Conservation (phyloP, 2,113 vertebrate species). For the Suncus etruscus region DNA sequence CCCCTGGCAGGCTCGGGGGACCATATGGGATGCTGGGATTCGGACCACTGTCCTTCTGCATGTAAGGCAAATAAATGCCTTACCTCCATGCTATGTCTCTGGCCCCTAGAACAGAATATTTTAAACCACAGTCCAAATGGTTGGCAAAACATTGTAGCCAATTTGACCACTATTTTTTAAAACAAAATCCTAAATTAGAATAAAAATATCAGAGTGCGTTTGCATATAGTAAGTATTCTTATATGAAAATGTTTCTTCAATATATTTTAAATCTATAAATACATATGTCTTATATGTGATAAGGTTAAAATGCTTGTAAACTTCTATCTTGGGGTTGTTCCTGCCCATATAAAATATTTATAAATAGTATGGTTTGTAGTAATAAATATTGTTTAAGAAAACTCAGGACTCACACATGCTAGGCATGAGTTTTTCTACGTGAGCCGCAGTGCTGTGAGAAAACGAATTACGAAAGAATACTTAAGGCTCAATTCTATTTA, state of each 20-base stretch:
- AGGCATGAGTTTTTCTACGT: too few relatives aligned
- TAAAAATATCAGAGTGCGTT: constrained; percentile 16
- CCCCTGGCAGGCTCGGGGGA: too few relatives aligned
- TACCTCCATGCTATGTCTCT: too few relatives aligned
- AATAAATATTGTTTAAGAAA: background rate
- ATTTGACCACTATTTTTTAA: constrained; percentile 2
- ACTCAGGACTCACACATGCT: too few relatives aligned
- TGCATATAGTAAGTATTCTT: constrained; percentile 34
- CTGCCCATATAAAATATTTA: background rate
- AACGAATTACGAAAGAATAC: background rate
- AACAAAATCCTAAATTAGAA: background rate
- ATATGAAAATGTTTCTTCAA: constrained; percentile 27
- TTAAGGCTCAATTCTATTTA: constrained; percentile 13
- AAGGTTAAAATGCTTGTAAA: background rate
- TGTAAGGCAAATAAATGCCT: too few relatives aligned
- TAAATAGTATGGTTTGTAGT: background rate
- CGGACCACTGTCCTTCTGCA: too few relatives aligned
- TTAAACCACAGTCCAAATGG: constrained; percentile 3
- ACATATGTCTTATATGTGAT: constrained; percentile 32
- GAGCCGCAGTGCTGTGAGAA: background rate
- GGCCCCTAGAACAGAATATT: background rate
- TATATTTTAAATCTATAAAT: background rate
- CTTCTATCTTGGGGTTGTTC: background rate
- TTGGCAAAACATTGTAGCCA: background rate
- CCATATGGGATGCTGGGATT: too few relatives aligned